Base-by-base conservation (phyloP, 2,888 invertebrate genomes). In the Parasteatoda lunata region DNA sequence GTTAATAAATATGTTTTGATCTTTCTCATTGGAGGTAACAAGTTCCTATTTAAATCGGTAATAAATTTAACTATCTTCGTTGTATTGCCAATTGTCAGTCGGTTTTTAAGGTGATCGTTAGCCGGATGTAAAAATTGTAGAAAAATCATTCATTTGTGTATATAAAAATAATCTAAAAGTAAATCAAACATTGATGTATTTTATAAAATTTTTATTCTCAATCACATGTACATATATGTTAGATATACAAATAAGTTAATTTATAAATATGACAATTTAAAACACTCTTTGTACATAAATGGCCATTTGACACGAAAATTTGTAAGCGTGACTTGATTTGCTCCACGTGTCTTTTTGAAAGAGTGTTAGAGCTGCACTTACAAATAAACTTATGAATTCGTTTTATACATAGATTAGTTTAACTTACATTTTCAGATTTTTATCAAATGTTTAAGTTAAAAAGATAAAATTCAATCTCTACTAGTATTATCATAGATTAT, bases 251-350 rank as follows among this genome's bases (percentile, higher is more conserved):
- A 81, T 52, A 81, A 81, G 75, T 71, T 59, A 81, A 15, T 81
- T 81, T 54, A 68, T 68, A 47, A n/a, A 77, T 68, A 80, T 76
- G 70, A 70, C 80, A 70, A 85, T 79, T 76, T 76, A 76, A 72
- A 78, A 84, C 78, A 77, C 30, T 77, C 80, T 85, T 85, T 85
- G 85, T 85, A 85, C 85, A 77, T 80, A 54, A 80, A 80, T 85
- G 85, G 80, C 80, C 51, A 52, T 81, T 76, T 85, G 85, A 85
- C 76, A 77, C 76, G 52, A 59, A 59, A 13, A 7, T n/a, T 59
- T 7, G 13, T 30, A 30, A 30, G n/a, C 59, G n/a, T 8, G 9
- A 7, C 9, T 59, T 13, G n/a, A 59, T 7, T 6, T 59, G n/a
- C 4, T 59, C 9, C 9, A 59, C n/a, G 59, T 59, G n/a, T n/a